Evolutionary conservation across 2,888 invertebrate genomes (phyloP), one percentile per base, ranked within the genome.

Genomic region (Frankliniella intonsa): DNA sequence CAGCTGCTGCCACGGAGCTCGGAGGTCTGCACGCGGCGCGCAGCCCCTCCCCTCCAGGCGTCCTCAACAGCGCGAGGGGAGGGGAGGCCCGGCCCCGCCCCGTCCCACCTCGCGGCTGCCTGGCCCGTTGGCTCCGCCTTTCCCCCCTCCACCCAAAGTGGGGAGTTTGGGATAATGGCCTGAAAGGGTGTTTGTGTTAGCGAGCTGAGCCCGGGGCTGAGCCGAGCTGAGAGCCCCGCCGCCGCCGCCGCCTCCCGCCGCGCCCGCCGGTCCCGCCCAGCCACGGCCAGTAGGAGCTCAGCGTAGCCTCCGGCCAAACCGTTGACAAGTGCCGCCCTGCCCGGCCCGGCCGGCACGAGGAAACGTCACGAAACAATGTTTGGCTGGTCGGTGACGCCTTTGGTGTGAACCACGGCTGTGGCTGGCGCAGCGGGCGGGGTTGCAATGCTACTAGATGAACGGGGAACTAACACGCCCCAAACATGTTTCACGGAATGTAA

Each of bases 121-220:
- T 0, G 69, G 69, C 38, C 5, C 38, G 38, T 38, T 38, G 38
- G 38, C 69, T 25, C 69, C 69, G 69, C 69, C 38, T 38, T 38
- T 38, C 38, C 38, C 38, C 69, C 69, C 69, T 76, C 25, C 19
- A 14, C 69, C 69, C 22, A 76, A 76, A 76, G 69, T 76, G 69
- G 69, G 69, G 69, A 25, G 69, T 76, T 22, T 9, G 25, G 69
- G 69, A 76, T 76, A 76, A 76, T 76, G 69, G 69, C 25, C 25
- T 25, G 69, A 76, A 25, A 76, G 69, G 69, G 69, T 76, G 69
- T 76, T 76, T 76, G 69, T 76, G 69, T 76, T 76, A 22, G 69
- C 55, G 12, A 25, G 69, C 69, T 14, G 55, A 38, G 38, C 55
- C 62, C 25, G 69, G 12, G 69, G 25, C 69, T 22, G 69, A 76